Evolutionary conservation across 2,888 invertebrate genomes (phyloP).

Genomic region (Leucozona laternaria): DNA sequence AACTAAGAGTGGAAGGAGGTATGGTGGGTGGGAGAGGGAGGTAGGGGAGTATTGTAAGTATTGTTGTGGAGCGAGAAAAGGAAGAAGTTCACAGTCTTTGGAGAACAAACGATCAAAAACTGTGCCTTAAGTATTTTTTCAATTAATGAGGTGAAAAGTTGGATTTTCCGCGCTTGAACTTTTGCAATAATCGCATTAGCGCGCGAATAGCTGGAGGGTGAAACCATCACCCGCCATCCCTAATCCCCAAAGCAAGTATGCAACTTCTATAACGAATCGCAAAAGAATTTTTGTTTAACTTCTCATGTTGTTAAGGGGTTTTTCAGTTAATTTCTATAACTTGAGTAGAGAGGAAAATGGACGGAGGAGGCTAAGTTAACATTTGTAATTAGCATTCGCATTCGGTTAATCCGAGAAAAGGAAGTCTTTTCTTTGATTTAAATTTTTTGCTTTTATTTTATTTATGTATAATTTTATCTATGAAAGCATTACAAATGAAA

Average conservation of each 20-base stretch:
- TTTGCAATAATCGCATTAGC: conserved; percentile 55
- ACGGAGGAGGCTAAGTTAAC: background rate
- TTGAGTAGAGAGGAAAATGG: background rate
- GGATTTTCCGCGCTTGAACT: conserved; percentile 51
- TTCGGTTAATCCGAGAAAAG: background rate
- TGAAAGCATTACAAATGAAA: no score
- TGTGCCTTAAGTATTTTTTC: conserved; percentile 50
- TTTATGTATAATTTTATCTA: no score
- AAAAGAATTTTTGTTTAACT: conserved; percentile 13
- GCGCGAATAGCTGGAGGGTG: background rate
- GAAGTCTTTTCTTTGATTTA: background rate
- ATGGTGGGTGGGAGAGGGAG: no score
- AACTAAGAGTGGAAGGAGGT: background rate
- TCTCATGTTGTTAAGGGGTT: background rate
- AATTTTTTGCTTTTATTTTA: background rate
- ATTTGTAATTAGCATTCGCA: conserved; percentile 11
- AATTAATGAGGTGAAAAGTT: conserved; percentile 59
- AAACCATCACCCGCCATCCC: background rate
- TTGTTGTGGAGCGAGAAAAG: background rate
- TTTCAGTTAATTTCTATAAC: background rate
- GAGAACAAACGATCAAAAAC: conserved; percentile 13
- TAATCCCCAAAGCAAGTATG: background rate
- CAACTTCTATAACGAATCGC: background rate
- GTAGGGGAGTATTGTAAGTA: background rate
- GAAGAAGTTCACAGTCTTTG: background rate